Evolutionary conservation across 64 coral and sea anemone species (phyloP).

Genomic region (Exaiptasia diaphana): DNA sequence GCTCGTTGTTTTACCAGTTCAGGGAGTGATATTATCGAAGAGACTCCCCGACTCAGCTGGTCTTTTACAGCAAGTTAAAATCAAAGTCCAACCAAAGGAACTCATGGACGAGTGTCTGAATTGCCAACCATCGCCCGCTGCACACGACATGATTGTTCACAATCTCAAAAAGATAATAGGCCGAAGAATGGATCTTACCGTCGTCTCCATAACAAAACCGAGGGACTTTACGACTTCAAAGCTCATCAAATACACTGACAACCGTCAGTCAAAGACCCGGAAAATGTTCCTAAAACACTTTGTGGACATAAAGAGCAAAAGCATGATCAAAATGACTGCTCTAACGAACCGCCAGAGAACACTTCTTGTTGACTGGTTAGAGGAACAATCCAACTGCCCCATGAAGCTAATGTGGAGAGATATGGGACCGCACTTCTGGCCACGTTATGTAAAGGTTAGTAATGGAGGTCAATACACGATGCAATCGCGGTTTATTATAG

Average conservation of each 20-base stretch:
- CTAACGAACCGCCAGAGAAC: background rate
- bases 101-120: background rate
- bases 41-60: too few species aligned
- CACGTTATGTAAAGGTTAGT: conserved; percentile 1
- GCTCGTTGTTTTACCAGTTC: too few species aligned
- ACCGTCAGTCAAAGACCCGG: background rate
- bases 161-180: background rate
- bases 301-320: too few species aligned
- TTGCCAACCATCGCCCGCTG: background rate
- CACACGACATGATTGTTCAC: background rate
- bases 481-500: background rate
- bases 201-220: conserved; percentile 7
- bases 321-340: too few species aligned
- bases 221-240: background rate
- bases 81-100: background rate
- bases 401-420: background rate
- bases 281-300: too few species aligned
- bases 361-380: background rate
- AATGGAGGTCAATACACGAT: background rate
- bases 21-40: too few species aligned
- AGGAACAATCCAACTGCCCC: background rate
- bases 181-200: background rate
- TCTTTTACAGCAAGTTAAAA: background rate
- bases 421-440: conserved; percentile 4
- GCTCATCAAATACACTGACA: background rate